phyloP scores from a whole-genome alignment of 2,888 invertebrate genomes.

The Dryobotodes eremita region DNA sequence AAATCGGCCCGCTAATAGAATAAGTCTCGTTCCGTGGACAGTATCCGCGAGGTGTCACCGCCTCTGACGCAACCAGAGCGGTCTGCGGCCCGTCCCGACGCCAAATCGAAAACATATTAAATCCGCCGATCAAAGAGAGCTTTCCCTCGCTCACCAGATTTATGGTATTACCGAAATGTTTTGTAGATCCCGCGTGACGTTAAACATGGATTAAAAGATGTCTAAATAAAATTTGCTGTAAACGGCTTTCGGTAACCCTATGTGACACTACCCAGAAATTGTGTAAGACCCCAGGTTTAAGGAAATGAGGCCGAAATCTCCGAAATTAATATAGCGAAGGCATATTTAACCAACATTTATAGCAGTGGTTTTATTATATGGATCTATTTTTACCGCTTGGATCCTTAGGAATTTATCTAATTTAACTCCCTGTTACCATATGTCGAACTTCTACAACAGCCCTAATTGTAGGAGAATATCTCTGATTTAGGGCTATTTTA shows the following conservation, averaged over 20 bases:
- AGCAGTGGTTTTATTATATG: too few relatives aligned
- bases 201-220: constrained; percentile 61
- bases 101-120: constrained; percentile 87
- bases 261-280: constrained; percentile 43
- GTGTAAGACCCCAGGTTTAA: constrained; percentile 16
- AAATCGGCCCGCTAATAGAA: constrained; percentile 83
- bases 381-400: too few relatives aligned
- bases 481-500: too few relatives aligned
- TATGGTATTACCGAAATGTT: constrained; percentile 74
- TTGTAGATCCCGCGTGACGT: constrained; percentile 61
- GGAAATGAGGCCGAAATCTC: neutral
- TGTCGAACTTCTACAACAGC: too few relatives aligned
- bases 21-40: constrained; percentile 79
- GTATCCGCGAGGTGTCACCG: constrained; percentile 81
- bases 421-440: too few relatives aligned
- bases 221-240: constrained; percentile 53
- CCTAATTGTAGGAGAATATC: too few relatives aligned
- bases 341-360: too few relatives aligned
- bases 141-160: constrained; percentile 78
- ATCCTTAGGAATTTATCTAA: too few relatives aligned
- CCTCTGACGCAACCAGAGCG: constrained; percentile 82
- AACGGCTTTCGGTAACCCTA: constrained; percentile 31
- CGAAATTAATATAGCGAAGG: too few relatives aligned
- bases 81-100: constrained; percentile 84
- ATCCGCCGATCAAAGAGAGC: constrained; percentile 87